A percentile compares a stretch with the other conserved stretches of the same genome.
These are phyloP conservation scores for Hydropotes inermis DNA, from an alignment of 2,113 vertebrate species.

Conservation along the genomic window DNA sequence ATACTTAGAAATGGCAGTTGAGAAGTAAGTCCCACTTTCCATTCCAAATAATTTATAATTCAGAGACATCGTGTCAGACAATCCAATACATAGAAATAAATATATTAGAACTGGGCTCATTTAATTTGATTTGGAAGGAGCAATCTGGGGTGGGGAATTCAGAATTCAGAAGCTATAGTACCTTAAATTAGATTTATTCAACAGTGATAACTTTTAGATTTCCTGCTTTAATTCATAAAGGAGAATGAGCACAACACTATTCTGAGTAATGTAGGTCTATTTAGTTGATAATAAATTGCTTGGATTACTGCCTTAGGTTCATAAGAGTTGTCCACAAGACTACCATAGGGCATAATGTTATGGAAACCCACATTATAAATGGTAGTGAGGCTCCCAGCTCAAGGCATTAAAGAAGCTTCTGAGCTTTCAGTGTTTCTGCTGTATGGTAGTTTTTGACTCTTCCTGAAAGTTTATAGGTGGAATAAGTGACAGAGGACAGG, in stretches of 20 bases:
- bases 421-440: background rate
- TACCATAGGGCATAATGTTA: background rate
- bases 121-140: conserved; percentile 25
- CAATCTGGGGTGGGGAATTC: background rate
- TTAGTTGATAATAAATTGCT: conserved; percentile 14
- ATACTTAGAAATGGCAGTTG: background rate
- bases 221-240: conserved; percentile 24
- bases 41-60: conserved; percentile 38
- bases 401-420: background rate
- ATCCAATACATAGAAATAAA: background rate
- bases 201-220: background rate
- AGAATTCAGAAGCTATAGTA: background rate
- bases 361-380: background rate
- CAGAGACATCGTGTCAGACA: background rate
- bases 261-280: background rate
- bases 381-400: background rate
- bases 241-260: background rate
- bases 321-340: background rate
- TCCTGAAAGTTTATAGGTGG: background rate
- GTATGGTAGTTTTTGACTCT: background rate
- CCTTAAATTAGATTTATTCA: background rate
- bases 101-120: background rate
- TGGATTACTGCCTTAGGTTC: background rate
- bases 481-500: background rate
- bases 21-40: conserved; percentile 12